Percentiles rank a stretch among this genome's conserved stretches.
These are phyloP conservation scores for Leucoraja erinaceus DNA, from an alignment of 2,113 vertebrate species.

Conservation along the genomic window DNA sequence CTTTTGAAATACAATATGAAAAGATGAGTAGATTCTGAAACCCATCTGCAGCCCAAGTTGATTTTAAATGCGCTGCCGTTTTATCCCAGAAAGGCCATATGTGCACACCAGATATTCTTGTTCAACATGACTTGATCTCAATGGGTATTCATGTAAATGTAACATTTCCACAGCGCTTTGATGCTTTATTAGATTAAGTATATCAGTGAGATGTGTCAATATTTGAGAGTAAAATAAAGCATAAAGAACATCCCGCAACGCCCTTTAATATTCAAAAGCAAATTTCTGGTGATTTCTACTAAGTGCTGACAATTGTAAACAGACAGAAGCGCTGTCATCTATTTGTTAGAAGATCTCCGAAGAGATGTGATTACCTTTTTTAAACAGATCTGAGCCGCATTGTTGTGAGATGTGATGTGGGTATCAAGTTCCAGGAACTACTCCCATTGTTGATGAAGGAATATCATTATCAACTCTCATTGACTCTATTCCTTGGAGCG, in stretches of 20 bases:
- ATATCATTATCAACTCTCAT: too few species aligned
- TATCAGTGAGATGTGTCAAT: conserved; percentile 4
- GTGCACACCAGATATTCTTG: conserved; percentile 31
- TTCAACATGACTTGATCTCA: conserved; percentile 17
- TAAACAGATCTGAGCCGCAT: neutral
- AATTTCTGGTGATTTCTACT: neutral
- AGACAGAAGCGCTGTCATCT: neutral
- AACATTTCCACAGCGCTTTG: conserved; percentile 26
- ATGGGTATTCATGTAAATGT: conserved; percentile 32
- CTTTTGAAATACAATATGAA: neutral
- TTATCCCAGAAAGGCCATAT: conserved; percentile 26
- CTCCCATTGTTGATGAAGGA: too few species aligned
- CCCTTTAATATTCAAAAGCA: conserved; percentile 26
- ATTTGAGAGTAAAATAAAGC: conserved; percentile 12
- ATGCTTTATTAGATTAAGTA: conserved; percentile 30
- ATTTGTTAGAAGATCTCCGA: neutral
- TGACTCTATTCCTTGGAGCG: too few species aligned
- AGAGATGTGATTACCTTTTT: neutral
- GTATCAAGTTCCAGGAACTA: too few species aligned
- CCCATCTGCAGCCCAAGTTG: conserved; percentile 10
- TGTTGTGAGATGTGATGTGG: neutral
- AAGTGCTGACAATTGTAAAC: neutral
- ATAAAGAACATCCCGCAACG: neutral
- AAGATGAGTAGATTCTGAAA: neutral
- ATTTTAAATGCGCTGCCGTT: neutral